These are phyloP conservation scores for Pseudorectes ferrugineus DNA, from an alignment of 2,113 vertebrate genomes.

Conservation along the genomic window DNA sequence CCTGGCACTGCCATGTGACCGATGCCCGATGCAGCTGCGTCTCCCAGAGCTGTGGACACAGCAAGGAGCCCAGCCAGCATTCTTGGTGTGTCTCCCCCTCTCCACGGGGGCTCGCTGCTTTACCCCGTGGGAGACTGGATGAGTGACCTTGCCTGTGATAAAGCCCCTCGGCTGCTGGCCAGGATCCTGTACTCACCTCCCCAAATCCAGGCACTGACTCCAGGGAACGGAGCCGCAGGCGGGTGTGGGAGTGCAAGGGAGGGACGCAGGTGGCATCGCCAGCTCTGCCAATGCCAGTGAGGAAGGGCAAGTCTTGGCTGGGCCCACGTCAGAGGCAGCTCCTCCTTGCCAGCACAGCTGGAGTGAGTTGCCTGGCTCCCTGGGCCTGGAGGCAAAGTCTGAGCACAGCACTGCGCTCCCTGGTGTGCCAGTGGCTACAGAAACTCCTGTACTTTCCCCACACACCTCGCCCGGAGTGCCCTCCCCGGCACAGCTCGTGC, in stretches of 20 bases:
- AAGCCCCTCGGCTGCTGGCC: conserved; percentile 14
- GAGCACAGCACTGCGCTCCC: fast-evolving
- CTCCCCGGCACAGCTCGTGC: neutral
- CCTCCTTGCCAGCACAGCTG: conserved; percentile 15
- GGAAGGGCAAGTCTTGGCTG: neutral
- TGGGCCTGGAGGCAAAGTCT: neutral
- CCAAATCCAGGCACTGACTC: neutral
- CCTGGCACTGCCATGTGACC: neutral
- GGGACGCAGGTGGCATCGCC: neutral
- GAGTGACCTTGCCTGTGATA: conserved; percentile 8
- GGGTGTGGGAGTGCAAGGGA: neutral
- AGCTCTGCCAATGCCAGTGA: neutral
- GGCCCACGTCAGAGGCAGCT: neutral
- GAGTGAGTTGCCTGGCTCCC: neutral
- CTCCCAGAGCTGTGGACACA: neutral
- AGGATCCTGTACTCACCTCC: neutral
- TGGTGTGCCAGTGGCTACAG: neutral
- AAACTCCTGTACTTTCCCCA: conserved; percentile 19
- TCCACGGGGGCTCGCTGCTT: neutral
- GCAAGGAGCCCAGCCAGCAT: neutral
- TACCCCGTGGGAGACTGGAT: neutral
- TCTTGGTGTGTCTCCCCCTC: neutral
- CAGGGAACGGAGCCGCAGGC: fast-evolving
- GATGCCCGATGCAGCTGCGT: fast-evolving
- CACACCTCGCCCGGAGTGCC: neutral